A percentile compares a stretch with the other conserved stretches of the same genome.
These are phyloP conservation scores for Dasyurus viverrinus DNA, from an alignment of 2,113 vertebrate species.

Conservation along the genomic window DNA sequence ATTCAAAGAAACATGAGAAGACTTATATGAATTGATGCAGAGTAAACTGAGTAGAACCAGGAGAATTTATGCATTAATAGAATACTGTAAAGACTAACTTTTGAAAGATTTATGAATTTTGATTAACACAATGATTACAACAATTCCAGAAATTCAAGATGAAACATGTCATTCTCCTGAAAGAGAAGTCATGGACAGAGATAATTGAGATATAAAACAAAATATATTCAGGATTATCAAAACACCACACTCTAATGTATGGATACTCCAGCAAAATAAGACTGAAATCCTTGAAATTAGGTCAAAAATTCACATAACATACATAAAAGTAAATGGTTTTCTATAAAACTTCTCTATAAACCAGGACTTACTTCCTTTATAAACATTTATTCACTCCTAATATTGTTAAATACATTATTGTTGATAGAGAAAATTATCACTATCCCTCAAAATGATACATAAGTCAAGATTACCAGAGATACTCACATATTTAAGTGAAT, in stretches of 20 bases:
- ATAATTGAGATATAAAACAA: background rate
- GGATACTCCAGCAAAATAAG: background rate
- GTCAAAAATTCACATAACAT: slow-evolving; percentile 14
- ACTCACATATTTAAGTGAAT: background rate
- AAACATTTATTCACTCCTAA: background rate
- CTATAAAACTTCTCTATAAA: slow-evolving; percentile 6
- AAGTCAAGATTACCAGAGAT: too few relatives aligned
- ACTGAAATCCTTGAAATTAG: slow-evolving; percentile 6
- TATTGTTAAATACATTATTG: background rate
- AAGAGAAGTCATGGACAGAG: background rate
- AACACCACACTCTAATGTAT: background rate
- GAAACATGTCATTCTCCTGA: background rate
- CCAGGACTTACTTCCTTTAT: background rate
- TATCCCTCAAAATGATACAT: background rate
- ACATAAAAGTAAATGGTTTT: slow-evolving; percentile 24
- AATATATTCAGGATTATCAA: background rate
- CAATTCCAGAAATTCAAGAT: background rate
- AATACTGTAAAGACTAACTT: background rate
- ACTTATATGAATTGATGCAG: background rate
- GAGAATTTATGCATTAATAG: background rate
- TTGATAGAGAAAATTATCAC: background rate
- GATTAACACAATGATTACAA: background rate
- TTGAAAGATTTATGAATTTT: background rate
- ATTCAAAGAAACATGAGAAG: background rate
- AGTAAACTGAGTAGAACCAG: background rate